Evolutionary conservation across 2,888 invertebrate genomes (phyloP).

Genomic region (Synanthedon andrenaeformis): DNA sequence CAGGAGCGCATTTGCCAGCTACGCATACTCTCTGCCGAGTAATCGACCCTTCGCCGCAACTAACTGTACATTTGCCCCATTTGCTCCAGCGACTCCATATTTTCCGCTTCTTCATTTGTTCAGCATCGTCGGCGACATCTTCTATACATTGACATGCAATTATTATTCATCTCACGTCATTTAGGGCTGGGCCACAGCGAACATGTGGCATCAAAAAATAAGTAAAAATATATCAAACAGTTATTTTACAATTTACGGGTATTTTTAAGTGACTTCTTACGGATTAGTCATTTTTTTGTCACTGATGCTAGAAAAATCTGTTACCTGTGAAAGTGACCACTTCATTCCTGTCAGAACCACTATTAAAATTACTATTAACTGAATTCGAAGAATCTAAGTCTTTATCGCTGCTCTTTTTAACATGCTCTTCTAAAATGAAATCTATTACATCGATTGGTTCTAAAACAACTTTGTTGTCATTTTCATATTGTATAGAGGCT

Average conservation of each 20-base stretch:
- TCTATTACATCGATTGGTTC: slow-evolving; percentile 32
- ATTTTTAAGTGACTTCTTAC: no score
- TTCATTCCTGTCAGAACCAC: no score
- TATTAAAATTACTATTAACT: no score
- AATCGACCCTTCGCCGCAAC: slow-evolving; percentile 40
- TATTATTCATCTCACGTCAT: no score
- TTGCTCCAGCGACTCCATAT: slow-evolving; percentile 59
- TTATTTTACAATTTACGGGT: no score
- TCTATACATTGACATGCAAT: neutral
- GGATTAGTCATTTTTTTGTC: no score
- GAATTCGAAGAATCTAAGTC: no score
- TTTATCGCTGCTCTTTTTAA: neutral
- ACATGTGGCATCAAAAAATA: no score
- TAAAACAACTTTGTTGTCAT: slow-evolving; percentile 20
- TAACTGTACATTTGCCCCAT: slow-evolving; percentile 50
- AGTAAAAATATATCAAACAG: no score
- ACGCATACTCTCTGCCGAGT: slow-evolving; percentile 37
- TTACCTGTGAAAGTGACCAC: no score
- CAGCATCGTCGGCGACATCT: slow-evolving; percentile 20
- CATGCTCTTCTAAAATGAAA: slow-evolving; percentile 25
- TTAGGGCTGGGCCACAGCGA: no score
- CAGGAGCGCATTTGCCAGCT: slow-evolving; percentile 45
- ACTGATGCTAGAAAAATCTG: no score
- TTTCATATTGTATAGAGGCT: neutral
- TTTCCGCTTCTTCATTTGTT: slow-evolving; percentile 30